Evolutionary conservation across 1,140 invertebrate genomes (phyloP).

Genomic region (Drosophila murphyi): DNA sequence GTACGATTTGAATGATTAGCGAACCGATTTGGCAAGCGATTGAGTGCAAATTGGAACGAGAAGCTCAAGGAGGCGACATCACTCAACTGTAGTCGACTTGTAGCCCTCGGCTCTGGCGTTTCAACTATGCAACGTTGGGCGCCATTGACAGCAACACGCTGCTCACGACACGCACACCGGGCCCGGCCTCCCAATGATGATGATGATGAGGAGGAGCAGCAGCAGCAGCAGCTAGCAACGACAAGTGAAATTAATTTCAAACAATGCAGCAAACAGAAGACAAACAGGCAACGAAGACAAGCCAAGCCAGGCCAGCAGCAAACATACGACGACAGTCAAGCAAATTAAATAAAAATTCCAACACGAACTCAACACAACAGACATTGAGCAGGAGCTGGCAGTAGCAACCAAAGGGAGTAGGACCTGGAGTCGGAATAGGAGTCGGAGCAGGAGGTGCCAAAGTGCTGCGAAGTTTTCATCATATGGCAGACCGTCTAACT

Average conservation of each 20-base stretch:
- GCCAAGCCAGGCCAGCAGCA: slow-evolving; percentile 45
- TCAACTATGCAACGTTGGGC: slow-evolving; percentile 65
- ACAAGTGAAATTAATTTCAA: slow-evolving; percentile 82
- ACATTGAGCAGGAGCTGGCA: slow-evolving; percentile 22
- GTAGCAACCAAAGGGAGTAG: not conserved
- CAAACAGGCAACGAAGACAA: slow-evolving; percentile 62
- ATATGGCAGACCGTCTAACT: slow-evolving; percentile 49
- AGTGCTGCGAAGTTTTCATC: slow-evolving; percentile 43
- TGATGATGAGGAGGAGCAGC: not conserved
- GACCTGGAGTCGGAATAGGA: not conserved
- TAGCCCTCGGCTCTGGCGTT: slow-evolving; percentile 44
- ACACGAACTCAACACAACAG: slow-evolving; percentile 51
- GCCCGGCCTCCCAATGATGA: too few species aligned
- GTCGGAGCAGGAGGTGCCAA: not conserved
- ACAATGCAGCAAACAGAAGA: slow-evolving; percentile 77
- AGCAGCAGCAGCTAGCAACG: slow-evolving; percentile 31
- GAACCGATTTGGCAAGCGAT: slow-evolving; percentile 75
- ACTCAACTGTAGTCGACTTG: slow-evolving; percentile 32
- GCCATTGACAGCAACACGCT: slow-evolving; percentile 70
- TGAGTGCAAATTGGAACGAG: slow-evolving; percentile 27
- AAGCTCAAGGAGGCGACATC: too few species aligned
- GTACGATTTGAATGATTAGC: slow-evolving; percentile 68
- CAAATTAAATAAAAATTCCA: slow-evolving; percentile 82
- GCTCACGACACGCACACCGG: slow-evolving; percentile 12
- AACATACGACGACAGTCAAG: slow-evolving; percentile 46